A percentile compares a stretch with the other conserved stretches of the same genome.
phyloP scores from a whole-genome alignment of 2,888 invertebrate species.

The Griposia aprilina region DNA sequence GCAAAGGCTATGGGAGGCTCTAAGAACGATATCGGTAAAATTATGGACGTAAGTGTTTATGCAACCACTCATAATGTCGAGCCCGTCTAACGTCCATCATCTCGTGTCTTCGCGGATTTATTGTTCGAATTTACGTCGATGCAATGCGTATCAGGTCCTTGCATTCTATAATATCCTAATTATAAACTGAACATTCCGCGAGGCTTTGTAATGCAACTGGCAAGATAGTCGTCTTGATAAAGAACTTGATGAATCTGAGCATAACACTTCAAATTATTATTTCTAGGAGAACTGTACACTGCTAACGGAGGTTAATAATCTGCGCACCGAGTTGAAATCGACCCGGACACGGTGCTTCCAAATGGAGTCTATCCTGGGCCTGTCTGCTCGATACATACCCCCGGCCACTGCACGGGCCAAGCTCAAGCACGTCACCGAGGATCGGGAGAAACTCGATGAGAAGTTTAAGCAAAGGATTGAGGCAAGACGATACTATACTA shows the following conservation, averaged over 20 bases:
- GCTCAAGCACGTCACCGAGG: slow-evolving; percentile 91
- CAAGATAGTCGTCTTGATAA: neutral
- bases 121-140: neutral
- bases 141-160: neutral
- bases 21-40: slow-evolving; percentile 91
- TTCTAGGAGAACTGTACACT: slow-evolving; percentile 93
- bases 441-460: slow-evolving; percentile 91
- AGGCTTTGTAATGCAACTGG: neutral
- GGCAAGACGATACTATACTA: slow-evolving; percentile 72
- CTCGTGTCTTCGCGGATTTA: neutral
- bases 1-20: slow-evolving; percentile 83
- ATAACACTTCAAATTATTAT: neutral
- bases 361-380: slow-evolving; percentile 93
- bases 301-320: slow-evolving; percentile 94
- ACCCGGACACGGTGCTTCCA: slow-evolving; percentile 92
- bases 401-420: slow-evolving; percentile 92
- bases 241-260: neutral
- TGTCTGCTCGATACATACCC: slow-evolving; percentile 90
- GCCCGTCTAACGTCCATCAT: neutral
- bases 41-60: slow-evolving; percentile 90
- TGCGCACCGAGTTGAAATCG: slow-evolving; percentile 93
- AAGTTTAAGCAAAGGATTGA: slow-evolving; percentile 88
- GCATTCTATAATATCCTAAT: neutral
- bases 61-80: neutral
- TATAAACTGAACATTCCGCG: neutral